Base-by-base conservation (phyloP, 2,113 vertebrate genomes). In the Sterna hirundo region DNA sequence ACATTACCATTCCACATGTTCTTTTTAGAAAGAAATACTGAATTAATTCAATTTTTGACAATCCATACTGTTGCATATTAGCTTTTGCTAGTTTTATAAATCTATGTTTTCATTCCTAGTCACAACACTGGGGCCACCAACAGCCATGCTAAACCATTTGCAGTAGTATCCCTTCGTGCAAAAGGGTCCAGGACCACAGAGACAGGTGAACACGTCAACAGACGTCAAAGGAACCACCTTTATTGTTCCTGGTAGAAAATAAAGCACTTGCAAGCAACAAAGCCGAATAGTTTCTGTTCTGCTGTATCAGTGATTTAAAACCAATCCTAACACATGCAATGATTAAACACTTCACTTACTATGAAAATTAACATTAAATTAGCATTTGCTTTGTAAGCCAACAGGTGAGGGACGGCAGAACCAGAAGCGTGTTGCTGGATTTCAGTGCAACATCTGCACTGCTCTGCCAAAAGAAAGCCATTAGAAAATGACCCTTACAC, bases 381-480 rank as follows among this genome's bases (percentile, higher is more conserved):
- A 66, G 22, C 3, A 0, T 57, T 38, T 83, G 30, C 19, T 66
- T 75, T 70, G 26, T 36, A 84, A 94, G 57, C 16, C 34, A 64
- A 34, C 3, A 68, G 52, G 32, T 55, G 38, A 81, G 44, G 47
- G 55, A 71, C 42, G 75, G 13, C 4, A 38, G 64, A 90, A 92
- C 15, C 32, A 81, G 52, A 69, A 69, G n/a, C 10, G 2, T 2
- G 0, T 8, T 1, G 0, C n/a, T 16, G 14, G 34, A 26, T 47
- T 83, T 65, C 30, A 29, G 36, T n/a, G 21, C 68, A 61, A 86
- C 22, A 49, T 49, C 38, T 21, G 32, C 54, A 30, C 10, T 3
- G 11, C 57, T 70, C 47, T 58, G 64, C 9, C 42, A 44, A 51
- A 93, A 72, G 6, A 15, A 57, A 69, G 38, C 27, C 30, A 25